A percentile compares a stretch with the other conserved stretches of the same genome.
phyloP scores from a whole-genome alignment of 1,140 invertebrate species.

The Diorhabda elongata region DNA sequence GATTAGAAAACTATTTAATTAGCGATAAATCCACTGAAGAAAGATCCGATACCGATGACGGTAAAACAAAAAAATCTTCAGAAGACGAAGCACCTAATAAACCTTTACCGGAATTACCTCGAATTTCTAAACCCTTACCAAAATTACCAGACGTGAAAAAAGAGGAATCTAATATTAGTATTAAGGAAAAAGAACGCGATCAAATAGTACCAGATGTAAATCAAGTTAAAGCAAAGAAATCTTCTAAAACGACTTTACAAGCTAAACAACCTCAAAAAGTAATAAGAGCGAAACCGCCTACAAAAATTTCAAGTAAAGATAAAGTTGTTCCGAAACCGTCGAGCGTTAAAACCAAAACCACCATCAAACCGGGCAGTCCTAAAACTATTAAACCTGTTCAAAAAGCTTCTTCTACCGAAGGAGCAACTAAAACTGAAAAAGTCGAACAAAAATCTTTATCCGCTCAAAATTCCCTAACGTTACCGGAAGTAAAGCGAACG shows the following conservation, averaged over 20 bases:
- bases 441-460: constrained; percentile 42
- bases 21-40: constrained; percentile 44
- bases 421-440: constrained; percentile 12
- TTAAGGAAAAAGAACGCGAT: constrained; percentile 45
- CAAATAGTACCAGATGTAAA: constrained; percentile 59
- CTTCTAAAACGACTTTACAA: constrained; percentile 14
- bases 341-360: constrained; percentile 13
- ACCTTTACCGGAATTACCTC: neutral
- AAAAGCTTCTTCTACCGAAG: constrained; percentile 24
- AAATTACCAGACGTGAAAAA: constrained; percentile 20
- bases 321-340: constrained; percentile 7
- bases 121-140: constrained; percentile 13
- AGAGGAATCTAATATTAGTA: neutral
- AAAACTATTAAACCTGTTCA: constrained; percentile 11
- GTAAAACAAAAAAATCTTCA: constrained; percentile 32
- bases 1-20: constrained; percentile 37
- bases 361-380: constrained; percentile 5
- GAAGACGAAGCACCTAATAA: constrained; percentile 6
- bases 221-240: constrained; percentile 31
- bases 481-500: constrained; percentile 56
- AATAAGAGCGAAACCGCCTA: constrained; percentile 23
- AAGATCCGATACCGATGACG: constrained; percentile 47
- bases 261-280: constrained; percentile 18
- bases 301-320: constrained; percentile 11
- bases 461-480: constrained; percentile 51